A percentile compares a stretch with the other conserved stretches of the same genome.
Conservation (phyloP, 2,113 vertebrate species). For the Saguinus midas region DNA sequence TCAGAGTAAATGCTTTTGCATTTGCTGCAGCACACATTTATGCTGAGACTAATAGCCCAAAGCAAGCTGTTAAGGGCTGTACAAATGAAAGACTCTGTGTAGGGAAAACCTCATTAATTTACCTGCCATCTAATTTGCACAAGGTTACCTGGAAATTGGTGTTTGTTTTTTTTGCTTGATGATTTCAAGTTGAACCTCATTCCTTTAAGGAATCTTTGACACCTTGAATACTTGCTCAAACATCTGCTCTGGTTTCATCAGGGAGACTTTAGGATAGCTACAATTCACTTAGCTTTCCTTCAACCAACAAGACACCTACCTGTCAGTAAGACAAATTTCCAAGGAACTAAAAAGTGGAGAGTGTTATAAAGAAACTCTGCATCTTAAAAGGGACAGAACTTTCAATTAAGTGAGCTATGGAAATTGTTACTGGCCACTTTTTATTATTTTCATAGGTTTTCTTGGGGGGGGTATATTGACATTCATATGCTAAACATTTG, state of each 20-base stretch:
- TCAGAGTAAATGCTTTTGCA: slow-evolving; percentile 53
- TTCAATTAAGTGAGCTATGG: background rate
- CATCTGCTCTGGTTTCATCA: slow-evolving; percentile 67
- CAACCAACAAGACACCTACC: slow-evolving; percentile 48
- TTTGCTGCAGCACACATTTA: slow-evolving; percentile 37
- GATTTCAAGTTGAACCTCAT: slow-evolving; percentile 74
- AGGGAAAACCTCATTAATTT: slow-evolving; percentile 71
- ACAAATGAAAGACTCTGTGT: slow-evolving; percentile 13
- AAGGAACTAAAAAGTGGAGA: slow-evolving; percentile 37
- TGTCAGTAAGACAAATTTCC: slow-evolving; percentile 60
- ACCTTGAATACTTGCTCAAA: slow-evolving; percentile 62
- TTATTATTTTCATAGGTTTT: background rate
- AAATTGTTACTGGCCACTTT: background rate
- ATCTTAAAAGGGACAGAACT: background rate
- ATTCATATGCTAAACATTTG: background rate
- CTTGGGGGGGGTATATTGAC: background rate
- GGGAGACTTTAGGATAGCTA: background rate
- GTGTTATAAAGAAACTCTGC: slow-evolving; percentile 3
- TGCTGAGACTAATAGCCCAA: background rate
- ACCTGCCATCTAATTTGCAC: slow-evolving; percentile 62
- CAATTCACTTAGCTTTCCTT: slow-evolving; percentile 56
- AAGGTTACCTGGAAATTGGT: slow-evolving; percentile 73
- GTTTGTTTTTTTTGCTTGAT: slow-evolving; percentile 70
- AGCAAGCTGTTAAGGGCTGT: background rate
- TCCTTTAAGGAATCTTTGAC: slow-evolving; percentile 63